Evolutionary conservation across 1,140 invertebrate species (phyloP), one percentile per base, ranked within the genome.

Genomic region (Pseudomyrmex pallidus): DNA sequence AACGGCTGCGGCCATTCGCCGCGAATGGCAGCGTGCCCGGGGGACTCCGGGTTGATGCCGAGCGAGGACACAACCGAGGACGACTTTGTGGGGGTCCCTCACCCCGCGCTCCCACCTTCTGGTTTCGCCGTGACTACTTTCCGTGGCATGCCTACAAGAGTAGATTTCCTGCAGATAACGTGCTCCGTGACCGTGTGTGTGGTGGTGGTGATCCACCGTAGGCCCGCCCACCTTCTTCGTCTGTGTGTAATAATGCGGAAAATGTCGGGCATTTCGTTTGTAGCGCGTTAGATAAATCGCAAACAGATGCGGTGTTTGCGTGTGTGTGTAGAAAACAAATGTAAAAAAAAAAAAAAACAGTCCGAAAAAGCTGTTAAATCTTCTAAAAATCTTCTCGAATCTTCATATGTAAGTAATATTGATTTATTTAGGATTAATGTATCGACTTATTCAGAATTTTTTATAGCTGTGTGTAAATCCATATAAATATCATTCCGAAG

Each of bases 111-210:
- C 76, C 52, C 83, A 35, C 56, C 62, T 59, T 74, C 50, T 20
- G 46, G n/a, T 35, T n/a, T 67, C 54, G 57, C 22, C 50, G n/a
- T 62, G 57, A 12, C 59, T 25, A 57, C 66, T 62, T 44, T 70
- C 59, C 52, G 72, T 86, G 87, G 91, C 92, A 92, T 93, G 89
- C 93, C 91, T 91, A 91, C 92, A 92, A 92, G 88, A 90, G 90
- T 92, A 94, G 93, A 94, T 94, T 91, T 91, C 90, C 92, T 90
- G 88, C 87, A 88, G 93, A 94, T 94, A 94, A 92, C 91, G 91
- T 52, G 13, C 90, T 56, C 90, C 35, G 35, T 35, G 87, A 86
- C 90, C 90, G 88, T 35, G 35, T 35, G 35, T 35, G 35, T 35
- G 35, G 35, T 35, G 35, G 87, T 87, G 92, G 91, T 93, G 92